Evolutionary conservation across 2,113 vertebrate genomes (phyloP), one percentile per base, ranked within the genome.

Genomic region (Rhinolophus sinicus): DNA sequence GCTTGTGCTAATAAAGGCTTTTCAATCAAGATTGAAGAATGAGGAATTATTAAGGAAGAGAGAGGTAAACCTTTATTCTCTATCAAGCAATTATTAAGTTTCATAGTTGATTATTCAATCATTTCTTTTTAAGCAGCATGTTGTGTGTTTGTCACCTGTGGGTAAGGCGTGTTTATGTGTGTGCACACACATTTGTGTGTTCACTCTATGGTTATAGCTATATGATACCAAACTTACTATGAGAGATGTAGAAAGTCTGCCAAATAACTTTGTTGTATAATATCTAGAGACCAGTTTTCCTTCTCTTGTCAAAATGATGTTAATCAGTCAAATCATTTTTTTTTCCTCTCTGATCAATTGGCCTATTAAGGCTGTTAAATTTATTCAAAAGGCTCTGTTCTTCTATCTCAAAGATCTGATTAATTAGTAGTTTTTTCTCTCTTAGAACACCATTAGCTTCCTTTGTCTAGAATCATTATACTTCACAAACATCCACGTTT

Each of bases 401-500:
- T 80, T 91, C 50, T 93, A 1, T 69, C 24, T 50, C 40, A 76
- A 85, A 70, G 5, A 82, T 62, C 16, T 84, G 64, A 65, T 65
- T 78, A 85, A 88, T 88, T 67, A 40, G 7, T 65, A 50, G 2
- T 19, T 58, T 88, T 47, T 19, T 18, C 14, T 1, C 4, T 3
- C 52, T 84, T 75, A 60, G n/a, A 58, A 72, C 18, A 72, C 19
- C 24, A 50, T 86, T 81, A 70, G 5, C 11, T 90, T 75, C 15
- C 28, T 90, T 80, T 54, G 18, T 78, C 33, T 88, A 19, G 5
- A 81, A 69, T 80, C 33, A 60, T 88, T 67, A 50, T 58, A n/a
- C 21, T 93, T 93, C 22, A 81, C 33, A 85, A 92, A 96, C 16
- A 91, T 5, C 18, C 15, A 56, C 52, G 75, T 91, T 91, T 67